Conservation (phyloP, 2,113 vertebrate genomes). For the Pagrus major region DNA sequence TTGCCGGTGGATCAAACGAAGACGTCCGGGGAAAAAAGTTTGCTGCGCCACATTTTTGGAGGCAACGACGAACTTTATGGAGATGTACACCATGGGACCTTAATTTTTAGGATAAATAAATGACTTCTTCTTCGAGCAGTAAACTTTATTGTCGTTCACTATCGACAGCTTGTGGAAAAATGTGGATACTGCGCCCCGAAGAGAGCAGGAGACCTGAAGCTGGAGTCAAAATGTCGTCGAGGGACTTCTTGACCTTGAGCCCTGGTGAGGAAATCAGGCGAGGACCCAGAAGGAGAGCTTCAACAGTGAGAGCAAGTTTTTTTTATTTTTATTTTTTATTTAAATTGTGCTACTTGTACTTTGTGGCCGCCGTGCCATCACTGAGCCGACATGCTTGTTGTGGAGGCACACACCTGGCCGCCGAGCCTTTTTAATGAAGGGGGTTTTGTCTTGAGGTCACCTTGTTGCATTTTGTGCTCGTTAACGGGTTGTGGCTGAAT, state of each 20-base stretch:
- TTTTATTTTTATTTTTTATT: background rate
- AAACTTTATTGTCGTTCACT: background rate
- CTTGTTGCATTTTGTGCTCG: background rate
- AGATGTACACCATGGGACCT: background rate
- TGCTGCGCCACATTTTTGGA: background rate
- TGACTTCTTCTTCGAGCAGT: background rate
- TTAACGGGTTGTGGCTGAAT: background rate
- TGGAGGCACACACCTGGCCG: background rate
- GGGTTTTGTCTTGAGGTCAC: background rate
- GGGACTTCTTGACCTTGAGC: too few species aligned
- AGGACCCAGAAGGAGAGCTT: constrained; percentile 23
- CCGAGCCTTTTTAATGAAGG: background rate
- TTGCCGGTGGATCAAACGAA: too few species aligned
- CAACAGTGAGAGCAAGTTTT: background rate
- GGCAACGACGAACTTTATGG: background rate
- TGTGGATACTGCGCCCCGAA: rapidly evolving
- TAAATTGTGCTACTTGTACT: background rate
- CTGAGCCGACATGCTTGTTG: background rate
- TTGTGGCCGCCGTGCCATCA: background rate
- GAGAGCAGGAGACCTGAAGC: background rate
- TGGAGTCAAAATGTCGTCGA: background rate
- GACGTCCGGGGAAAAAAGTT: background rate
- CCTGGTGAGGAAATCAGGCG: too few species aligned
- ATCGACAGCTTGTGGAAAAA: background rate
- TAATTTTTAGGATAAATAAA: too few species aligned